Conservation (phyloP, 2,888 invertebrate genomes). For the Polyommatus iphigenia region DNA sequence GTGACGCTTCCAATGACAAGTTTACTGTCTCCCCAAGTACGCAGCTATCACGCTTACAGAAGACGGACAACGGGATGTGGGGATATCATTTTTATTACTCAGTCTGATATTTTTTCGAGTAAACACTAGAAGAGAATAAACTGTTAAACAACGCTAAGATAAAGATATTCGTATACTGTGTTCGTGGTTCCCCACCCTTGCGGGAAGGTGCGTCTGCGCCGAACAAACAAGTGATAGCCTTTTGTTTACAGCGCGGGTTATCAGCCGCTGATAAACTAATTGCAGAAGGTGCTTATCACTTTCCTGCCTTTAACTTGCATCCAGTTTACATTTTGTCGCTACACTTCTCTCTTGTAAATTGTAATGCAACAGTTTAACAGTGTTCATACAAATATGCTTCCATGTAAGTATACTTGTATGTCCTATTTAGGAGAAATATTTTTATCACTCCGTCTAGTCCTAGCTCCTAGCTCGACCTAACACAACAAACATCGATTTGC, state of each 20-base stretch:
- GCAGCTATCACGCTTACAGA: conserved; percentile 59
- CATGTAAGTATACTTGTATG: background rate
- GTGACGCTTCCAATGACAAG: conserved; percentile 63
- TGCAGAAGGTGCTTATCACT: conserved; percentile 35
- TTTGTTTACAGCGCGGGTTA: conserved; percentile 36
- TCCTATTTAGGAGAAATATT: background rate
- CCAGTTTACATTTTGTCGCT: background rate
- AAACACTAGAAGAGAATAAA: background rate
- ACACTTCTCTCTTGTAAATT: background rate
- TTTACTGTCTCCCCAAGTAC: conserved; percentile 59
- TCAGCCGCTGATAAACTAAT: conserved; percentile 35
- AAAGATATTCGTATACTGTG: too few species aligned
- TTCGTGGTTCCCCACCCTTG: background rate
- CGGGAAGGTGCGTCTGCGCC: background rate
- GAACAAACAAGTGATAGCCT: conserved; percentile 36
- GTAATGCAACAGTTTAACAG: too few species aligned
- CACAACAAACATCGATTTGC: background rate
- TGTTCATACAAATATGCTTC: background rate
- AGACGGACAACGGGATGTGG: conserved; percentile 61
- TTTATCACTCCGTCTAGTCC: background rate
- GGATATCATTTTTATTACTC: conserved; percentile 44
- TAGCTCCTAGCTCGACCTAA: background rate
- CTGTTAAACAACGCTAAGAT: background rate
- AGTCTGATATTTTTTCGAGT: background rate
- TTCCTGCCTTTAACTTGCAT: conserved; percentile 22